Percentiles rank a stretch among this genome's conserved stretches.
Conservation (phyloP, 2,797 vertebrate genomes). For the Antennarius maculatus region DNA sequence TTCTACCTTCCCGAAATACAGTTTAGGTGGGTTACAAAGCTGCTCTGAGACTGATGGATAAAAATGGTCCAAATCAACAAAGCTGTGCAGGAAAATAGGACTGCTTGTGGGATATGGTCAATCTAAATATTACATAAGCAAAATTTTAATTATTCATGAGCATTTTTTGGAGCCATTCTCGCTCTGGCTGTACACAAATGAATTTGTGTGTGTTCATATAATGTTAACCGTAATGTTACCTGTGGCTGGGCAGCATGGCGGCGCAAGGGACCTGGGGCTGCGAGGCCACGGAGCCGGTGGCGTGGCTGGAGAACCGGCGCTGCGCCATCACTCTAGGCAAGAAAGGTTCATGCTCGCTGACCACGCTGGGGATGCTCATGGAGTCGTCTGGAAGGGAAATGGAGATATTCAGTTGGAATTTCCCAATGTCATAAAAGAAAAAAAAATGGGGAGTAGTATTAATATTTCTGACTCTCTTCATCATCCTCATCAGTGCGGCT, state of each 20-base stretch:
- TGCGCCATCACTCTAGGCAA: conserved; percentile 89
- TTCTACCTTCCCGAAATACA: conserved; percentile 31
- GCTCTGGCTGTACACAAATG: background rate
- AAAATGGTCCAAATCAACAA: conserved; percentile 42
- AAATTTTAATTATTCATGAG: background rate
- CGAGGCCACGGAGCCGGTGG: conserved; percentile 87
- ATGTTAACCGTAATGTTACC: conserved; percentile 76
- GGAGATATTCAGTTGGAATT: background rate
- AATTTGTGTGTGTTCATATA: background rate
- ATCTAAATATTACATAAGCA: conserved; percentile 19
- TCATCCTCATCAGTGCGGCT: conserved; percentile 97
- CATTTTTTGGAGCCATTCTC: background rate
- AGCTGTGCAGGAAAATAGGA: conserved; percentile 65
- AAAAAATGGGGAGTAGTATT: background rate
- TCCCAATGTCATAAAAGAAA: background rate
- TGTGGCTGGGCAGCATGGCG: conserved; percentile 96
- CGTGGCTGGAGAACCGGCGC: conserved; percentile 95
- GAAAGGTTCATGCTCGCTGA: conserved; percentile 97
- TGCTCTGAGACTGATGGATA: conserved; percentile 33
- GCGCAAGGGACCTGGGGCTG: conserved; percentile 86
- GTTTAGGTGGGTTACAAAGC: conserved; percentile 23
- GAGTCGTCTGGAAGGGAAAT: conserved; percentile 87
- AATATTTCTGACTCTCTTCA: conserved; percentile 91
- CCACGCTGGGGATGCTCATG: conserved; percentile 97
- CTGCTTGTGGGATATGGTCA: conserved; percentile 47